Percentiles rank a stretch among this genome's conserved stretches.
phyloP scores from a whole-genome alignment of 2,888 invertebrate species.

The Ramazzottius varieornatus region DNA sequence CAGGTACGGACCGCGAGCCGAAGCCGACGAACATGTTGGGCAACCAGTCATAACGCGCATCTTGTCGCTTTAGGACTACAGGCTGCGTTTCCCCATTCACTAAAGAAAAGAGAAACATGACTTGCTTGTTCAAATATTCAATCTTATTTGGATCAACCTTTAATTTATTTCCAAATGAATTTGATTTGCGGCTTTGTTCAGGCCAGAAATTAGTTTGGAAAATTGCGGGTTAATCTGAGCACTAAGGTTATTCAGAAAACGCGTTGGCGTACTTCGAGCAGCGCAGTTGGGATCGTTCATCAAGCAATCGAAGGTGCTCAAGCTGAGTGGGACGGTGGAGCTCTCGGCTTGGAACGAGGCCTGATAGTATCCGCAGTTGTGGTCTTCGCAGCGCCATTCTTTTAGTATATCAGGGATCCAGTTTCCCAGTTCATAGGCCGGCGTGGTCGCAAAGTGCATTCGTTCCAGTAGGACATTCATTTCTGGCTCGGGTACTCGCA shows the following conservation, averaged over 20 bases:
- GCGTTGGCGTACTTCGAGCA: background rate
- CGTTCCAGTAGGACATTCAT: slow-evolving; percentile 6
- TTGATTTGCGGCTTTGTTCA: too few relatives aligned
- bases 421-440: slow-evolving; percentile 12
- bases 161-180: too few relatives aligned
- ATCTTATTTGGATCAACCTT: too few relatives aligned
- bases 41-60: slow-evolving; percentile 15
- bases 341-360: background rate
- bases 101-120: background rate
- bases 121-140: too few relatives aligned
- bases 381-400: slow-evolving; percentile 14
- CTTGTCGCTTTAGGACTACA: slow-evolving; percentile 11
- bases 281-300: background rate
- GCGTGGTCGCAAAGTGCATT: slow-evolving; percentile 12
- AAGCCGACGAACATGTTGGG: slow-evolving; percentile 11
- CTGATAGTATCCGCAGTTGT: slow-evolving; percentile 14
- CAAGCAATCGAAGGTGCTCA: background rate
- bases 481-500: background rate
- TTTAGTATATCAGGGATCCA: slow-evolving; percentile 12
- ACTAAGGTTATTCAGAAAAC: too few relatives aligned
- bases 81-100: slow-evolving; percentile 5
- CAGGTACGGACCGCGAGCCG: slow-evolving; percentile 9
- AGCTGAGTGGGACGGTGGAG: background rate
- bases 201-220: background rate
- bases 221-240: background rate